Evolutionary conservation across 2,888 invertebrate genomes (phyloP), one percentile per base, ranked within the genome.

Genomic region (Dasysyrphus tricinctus): DNA sequence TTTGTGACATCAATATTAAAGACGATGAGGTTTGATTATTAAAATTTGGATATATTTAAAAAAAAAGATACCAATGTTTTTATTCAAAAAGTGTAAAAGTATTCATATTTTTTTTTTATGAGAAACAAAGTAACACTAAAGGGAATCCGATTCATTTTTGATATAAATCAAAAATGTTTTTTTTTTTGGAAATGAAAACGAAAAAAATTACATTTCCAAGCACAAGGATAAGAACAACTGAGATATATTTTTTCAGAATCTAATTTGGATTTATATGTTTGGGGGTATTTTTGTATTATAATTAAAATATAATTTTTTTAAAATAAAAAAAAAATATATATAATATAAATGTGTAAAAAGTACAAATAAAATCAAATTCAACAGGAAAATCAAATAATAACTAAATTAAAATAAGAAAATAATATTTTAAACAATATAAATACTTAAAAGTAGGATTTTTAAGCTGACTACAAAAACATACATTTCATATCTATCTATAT

Each of bases 151-250:
- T 72, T 72, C 2, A 44, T 39, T 65, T 61, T 63, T 0, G 8
- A 39, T 29, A 16, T 49, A 37, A 24, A 34, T 39, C 11, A 12
- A 29, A n/a, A 69, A 69, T 6, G 24, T 24, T 1, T 24, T 24
- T 37, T 61, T 47, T 24, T 34, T 37, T 54, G 54, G 34, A 59
- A 59, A 74, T 8, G 34, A 80, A 34, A 14, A 11, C 12, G 34
- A 39, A 37, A 70, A 42, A 70, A 44, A 49, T 59, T 51, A 32
- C 14, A 44, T 77, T 82, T 78, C 34, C 82, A 82, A 70, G 61
- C 44, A 51, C 57, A 57, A 75, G 51, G 74, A 32, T 54, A 88
- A 88, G 88, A 88, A 88, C 88, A 88, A 88, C 88, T 88, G 88
- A 88, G 88, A 88, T 88, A 80, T 65, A 75, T 73, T 29, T 12